Conservation (phyloP, 2,888 invertebrate genomes). For the Macropis europaea region DNA sequence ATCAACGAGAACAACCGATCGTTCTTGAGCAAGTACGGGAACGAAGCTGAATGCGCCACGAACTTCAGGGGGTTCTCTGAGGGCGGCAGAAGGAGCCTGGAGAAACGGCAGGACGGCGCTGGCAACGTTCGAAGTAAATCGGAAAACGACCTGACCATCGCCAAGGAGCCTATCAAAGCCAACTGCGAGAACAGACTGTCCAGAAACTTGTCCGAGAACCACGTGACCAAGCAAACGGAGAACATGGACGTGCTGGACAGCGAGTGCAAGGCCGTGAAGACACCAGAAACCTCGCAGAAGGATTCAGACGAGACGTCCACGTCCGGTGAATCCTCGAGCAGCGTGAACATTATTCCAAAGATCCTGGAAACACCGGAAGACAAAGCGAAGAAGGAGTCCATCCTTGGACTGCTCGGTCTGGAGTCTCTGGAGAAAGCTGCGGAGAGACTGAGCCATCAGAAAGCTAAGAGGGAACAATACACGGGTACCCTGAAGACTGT, state of each 20-base stretch:
- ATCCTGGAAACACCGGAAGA: slow-evolving; percentile 83
- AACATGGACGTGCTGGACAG: slow-evolving; percentile 51
- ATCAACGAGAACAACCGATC: slow-evolving; percentile 75
- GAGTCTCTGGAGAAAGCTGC: slow-evolving; percentile 87
- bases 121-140: slow-evolving; percentile 74
- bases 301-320: slow-evolving; percentile 76
- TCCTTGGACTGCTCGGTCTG: slow-evolving; percentile 87
- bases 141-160: slow-evolving; percentile 69
- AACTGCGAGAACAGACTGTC: slow-evolving; percentile 51
- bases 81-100: slow-evolving; percentile 52
- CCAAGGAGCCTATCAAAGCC: slow-evolving; percentile 28
- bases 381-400: slow-evolving; percentile 86
- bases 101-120: slow-evolving; percentile 39
- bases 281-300: slow-evolving; percentile 64
- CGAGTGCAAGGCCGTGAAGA: slow-evolving; percentile 59
- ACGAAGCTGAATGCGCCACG: slow-evolving; percentile 53
- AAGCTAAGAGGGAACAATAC: slow-evolving; percentile 83
- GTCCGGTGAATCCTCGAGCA: slow-evolving; percentile 75
- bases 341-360: slow-evolving; percentile 63
- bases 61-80: slow-evolving; percentile 73
- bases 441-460: slow-evolving; percentile 80
- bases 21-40: slow-evolving; percentile 63
- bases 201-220: slow-evolving; percentile 54
- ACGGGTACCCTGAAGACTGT: slow-evolving; percentile 91
- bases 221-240: slow-evolving; percentile 50